These are phyloP conservation scores for Setophaga petechia DNA, from an alignment of 2,113 vertebrate species.

Conservation along the genomic window DNA sequence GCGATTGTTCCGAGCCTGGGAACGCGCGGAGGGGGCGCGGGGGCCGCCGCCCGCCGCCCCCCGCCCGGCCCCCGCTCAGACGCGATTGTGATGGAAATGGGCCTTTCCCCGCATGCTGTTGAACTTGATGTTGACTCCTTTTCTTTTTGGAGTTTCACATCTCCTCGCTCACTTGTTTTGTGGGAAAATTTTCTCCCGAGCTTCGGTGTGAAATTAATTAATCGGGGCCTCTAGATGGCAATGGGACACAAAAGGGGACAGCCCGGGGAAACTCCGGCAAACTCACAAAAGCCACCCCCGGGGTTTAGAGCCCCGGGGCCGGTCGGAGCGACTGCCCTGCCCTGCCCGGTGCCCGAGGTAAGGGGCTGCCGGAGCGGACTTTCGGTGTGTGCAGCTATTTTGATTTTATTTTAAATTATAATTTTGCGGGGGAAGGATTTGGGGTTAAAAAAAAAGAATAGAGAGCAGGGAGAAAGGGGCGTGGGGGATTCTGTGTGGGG, in stretches of 20 bases:
- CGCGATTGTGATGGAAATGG: slow-evolving; percentile 89
- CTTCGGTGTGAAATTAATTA: slow-evolving; percentile 85
- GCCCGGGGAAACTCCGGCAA: slow-evolving; percentile 18
- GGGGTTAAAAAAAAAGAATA: background rate
- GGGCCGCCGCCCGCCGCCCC: slow-evolving; percentile 83
- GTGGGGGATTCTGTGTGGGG: too few species aligned
- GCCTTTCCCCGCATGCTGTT: slow-evolving; percentile 82
- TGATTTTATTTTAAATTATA: background rate
- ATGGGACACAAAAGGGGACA: slow-evolving; percentile 63
- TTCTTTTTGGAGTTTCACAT: slow-evolving; percentile 64
- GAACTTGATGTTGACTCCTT: slow-evolving; percentile 94
- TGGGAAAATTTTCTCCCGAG: slow-evolving; percentile 77
- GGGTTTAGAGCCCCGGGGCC: slow-evolving; percentile 1
- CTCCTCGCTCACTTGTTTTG: slow-evolving; percentile 77
- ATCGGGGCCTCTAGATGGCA: slow-evolving; percentile 65
- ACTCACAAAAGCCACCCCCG: slow-evolving; percentile 50
- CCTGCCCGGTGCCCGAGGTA: slow-evolving; percentile 38
- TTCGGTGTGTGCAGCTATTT: background rate
- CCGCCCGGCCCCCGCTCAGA: slow-evolving; percentile 84
- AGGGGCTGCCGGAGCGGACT: background rate
- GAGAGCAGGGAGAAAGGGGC: background rate
- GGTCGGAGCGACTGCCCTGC: background rate
- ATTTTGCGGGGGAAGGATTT: background rate
- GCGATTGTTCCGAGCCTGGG: slow-evolving; percentile 88
- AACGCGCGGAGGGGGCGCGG: slow-evolving; percentile 80